A percentile compares a stretch with the other conserved stretches of the same genome.
Conservation (phyloP, 2,113 vertebrate species). For the Heterochromis multidens region DNA sequence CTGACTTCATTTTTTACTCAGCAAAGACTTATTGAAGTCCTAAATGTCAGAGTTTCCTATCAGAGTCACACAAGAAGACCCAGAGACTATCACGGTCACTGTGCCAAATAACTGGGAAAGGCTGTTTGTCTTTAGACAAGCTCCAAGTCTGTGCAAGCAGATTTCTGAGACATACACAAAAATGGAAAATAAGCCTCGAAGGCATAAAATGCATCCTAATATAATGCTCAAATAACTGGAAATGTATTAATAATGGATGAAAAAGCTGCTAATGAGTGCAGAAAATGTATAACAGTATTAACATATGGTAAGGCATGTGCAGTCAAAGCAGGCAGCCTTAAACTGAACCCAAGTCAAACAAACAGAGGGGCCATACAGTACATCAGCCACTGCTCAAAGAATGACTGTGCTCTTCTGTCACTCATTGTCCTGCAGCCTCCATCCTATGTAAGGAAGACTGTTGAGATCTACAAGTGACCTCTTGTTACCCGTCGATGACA, state of each 20-base stretch:
- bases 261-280: not conserved
- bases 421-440: constrained; percentile 41
- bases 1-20: not conserved
- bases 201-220: not conserved
- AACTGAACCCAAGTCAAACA: not conserved
- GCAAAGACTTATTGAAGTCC: not conserved
- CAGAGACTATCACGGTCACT: not conserved
- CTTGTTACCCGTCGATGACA: constrained; percentile 43
- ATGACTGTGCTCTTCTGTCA: constrained; percentile 38
- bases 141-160: not conserved
- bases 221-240: not conserved
- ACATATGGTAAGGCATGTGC: not conserved
- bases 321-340: not conserved
- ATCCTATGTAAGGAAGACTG: constrained; percentile 48
- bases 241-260: not conserved
- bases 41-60: not conserved
- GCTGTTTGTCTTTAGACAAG: not conserved
- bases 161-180: not conserved
- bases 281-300: not conserved
- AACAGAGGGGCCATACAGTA: not conserved
- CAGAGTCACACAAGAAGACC: not conserved
- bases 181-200: not conserved
- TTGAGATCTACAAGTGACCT: constrained; percentile 53
- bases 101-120: not conserved
- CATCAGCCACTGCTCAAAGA: constrained; percentile 24